Conservation (phyloP, 2,888 invertebrate species). For the Tenodera sinensis region DNA sequence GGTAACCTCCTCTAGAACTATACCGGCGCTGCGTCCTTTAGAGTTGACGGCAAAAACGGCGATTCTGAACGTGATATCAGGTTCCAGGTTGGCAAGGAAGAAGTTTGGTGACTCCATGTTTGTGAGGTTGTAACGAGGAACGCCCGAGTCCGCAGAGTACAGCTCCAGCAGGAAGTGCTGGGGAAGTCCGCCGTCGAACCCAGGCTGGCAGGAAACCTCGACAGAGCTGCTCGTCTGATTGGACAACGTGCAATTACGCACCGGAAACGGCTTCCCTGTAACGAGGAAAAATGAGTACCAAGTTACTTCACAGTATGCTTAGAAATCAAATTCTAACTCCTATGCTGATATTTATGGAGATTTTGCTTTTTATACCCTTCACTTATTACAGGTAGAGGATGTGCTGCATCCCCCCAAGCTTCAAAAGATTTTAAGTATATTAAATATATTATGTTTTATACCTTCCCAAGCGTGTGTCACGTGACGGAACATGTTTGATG, state of each 20-base stretch:
- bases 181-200: constrained; percentile 86
- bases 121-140: constrained; percentile 58
- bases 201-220: constrained; percentile 75
- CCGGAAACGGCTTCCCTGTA: constrained; percentile 78
- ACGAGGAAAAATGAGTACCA: constrained; percentile 1
- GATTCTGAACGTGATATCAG: constrained; percentile 73
- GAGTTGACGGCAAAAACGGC: constrained; percentile 75
- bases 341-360: too few relatives aligned
- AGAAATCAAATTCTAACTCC: too few relatives aligned
- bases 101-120: constrained; percentile 67
- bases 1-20: constrained; percentile 70
- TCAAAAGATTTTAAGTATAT: too few relatives aligned
- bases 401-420: too few relatives aligned
- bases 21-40: constrained; percentile 73
- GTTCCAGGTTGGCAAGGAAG: constrained; percentile 72
- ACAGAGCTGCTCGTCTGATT: constrained; percentile 82
- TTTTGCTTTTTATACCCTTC: too few relatives aligned
- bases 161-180: constrained; percentile 82
- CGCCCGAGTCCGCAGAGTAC: constrained; percentile 44
- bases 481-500: too few relatives aligned
- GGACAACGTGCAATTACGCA: constrained; percentile 78
- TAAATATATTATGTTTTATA: too few relatives aligned
- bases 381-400: too few relatives aligned
- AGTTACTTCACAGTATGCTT: too few relatives aligned
- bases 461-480: too few relatives aligned